phyloP scores from a whole-genome alignment of 2,888 invertebrate genomes.

The Microdon myrmicae region DNA sequence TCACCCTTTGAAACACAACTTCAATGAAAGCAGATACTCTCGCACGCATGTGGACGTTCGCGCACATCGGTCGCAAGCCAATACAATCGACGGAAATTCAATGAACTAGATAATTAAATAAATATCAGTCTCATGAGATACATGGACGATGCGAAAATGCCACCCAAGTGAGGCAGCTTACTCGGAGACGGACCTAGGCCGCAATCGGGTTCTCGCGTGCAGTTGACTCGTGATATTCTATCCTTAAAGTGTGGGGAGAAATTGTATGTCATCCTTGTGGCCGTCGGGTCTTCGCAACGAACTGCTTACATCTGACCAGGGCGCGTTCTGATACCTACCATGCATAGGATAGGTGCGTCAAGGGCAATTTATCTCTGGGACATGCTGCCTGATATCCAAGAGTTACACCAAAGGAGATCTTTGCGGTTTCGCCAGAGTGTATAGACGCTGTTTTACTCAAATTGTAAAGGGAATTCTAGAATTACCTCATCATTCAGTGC shows the following conservation, averaged over 20 bases:
- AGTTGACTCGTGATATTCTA: conserved; percentile 27
- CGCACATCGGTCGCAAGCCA: conserved; percentile 31
- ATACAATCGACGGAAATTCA: conserved; percentile 24
- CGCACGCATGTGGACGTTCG: neutral
- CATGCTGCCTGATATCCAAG: conserved; percentile 21
- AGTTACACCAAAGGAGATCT: neutral
- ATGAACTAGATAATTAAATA: conserved; percentile 47
- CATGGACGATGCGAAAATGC: conserved; percentile 22
- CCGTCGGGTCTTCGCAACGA: neutral
- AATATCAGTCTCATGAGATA: conserved; percentile 19
- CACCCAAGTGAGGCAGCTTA: conserved; percentile 39
- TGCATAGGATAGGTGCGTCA: conserved; percentile 2
- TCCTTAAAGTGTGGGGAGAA: conserved; percentile 24
- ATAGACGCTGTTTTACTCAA: conserved; percentile 8
- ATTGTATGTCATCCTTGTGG: conserved; percentile 24
- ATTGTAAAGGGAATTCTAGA: conserved; percentile 19
- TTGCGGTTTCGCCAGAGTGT: conserved; percentile 26
- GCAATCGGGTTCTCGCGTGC: no score
- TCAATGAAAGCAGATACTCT: conserved; percentile 13
- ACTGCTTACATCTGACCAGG: conserved; percentile 8
- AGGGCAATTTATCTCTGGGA: conserved; percentile 9
- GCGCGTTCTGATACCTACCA: conserved; percentile 1
- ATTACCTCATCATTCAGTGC: conserved; percentile 34
- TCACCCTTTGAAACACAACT: no score
- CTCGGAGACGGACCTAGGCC: no score